Base-by-base conservation (phyloP, 2,797 vertebrate genomes). In the Sebastes flavidus region DNA sequence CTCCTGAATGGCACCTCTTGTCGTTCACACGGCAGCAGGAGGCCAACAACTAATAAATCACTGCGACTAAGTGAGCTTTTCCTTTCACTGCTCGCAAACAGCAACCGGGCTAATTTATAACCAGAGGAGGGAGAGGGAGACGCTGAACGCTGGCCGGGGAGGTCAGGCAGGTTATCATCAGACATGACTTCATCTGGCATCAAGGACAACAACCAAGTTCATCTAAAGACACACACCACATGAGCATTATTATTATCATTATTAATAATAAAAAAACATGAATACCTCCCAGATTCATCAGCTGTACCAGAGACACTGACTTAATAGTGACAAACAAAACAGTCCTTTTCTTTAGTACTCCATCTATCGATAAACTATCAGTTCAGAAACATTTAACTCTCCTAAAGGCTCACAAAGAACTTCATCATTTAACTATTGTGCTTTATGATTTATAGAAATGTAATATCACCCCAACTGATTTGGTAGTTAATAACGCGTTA, bases 31-130 rank as follows among this genome's bases (percentile, higher is more conserved):
- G 89, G 90, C 92, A 93, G 89, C 91, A 91, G 92, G 90, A 84
- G 83, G 83, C 90, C 80, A 91, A 89, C 94, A 93, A 80, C 90
- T 91, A 91, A 94, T 96, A 95, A 96, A 95, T 93, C 91, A 92
- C 91, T 83, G 91, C 87, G 90, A 82, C 91, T 91, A 94, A 94
- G 92, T 94, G 91, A 90, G 92, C 92, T 90, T 95, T 95, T 94
- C 92, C 92, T 93, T 92, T 91, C 92, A 86, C 88, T 89, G 86
- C 91, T 84, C 73, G 87, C 87, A 90, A 93, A 95, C 87, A 91
- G 78, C 86, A 90, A 93, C 72, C 61, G 68, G 87, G 91, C 92
- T 94, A 94, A 95, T 95, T 95, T 95, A 95, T 91, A 94, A 94
- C 91, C 87, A 87, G 87, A 77, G 63, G 58, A 85, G 81, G 78